Evolutionary conservation across 2,797 vertebrate species (phyloP).

Genomic region (Percopsis omiscomaycus): DNA sequence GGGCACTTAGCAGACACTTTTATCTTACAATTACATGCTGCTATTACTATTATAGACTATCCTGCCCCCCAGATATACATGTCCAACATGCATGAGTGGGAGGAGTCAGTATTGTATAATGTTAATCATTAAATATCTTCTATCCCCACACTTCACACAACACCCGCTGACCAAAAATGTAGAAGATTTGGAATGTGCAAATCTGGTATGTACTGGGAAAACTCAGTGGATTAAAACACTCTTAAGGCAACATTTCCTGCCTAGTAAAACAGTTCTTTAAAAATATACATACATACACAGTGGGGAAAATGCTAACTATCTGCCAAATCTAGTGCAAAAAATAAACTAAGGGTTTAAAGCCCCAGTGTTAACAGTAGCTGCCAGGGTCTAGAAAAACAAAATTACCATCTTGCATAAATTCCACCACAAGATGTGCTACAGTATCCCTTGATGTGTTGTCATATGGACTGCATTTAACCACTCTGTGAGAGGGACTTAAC

Average conservation of each 20-base stretch:
- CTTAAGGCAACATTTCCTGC: conserved; percentile 21
- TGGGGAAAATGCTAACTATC: conserved; percentile 44
- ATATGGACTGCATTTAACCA: conserved; percentile 62
- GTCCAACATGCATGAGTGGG: no score
- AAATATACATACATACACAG: conserved; percentile 43
- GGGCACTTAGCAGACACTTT: no score
- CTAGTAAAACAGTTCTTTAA: conserved; percentile 52
- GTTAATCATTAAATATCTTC: no score
- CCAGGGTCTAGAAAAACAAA: conserved; percentile 57
- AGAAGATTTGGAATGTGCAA: no score
- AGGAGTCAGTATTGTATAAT: no score
- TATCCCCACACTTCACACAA: no score
- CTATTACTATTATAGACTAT: no score
- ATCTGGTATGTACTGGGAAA: no score
- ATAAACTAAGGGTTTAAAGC: conserved; percentile 47
- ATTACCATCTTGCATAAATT: conserved; percentile 16
- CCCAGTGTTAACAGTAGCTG: conserved; percentile 55
- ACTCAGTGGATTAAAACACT: background rate
- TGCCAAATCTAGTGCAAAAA: conserved; percentile 48
- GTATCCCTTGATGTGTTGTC: conserved; percentile 59
- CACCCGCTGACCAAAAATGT: no score
- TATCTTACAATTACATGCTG: no score
- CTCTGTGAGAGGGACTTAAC: conserved; percentile 61
- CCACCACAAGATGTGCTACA: conserved; percentile 56
- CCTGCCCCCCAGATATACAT: no score